Evolutionary conservation across 2,113 vertebrate species (phyloP).

Genomic region (Spermophilus dauricus): DNA sequence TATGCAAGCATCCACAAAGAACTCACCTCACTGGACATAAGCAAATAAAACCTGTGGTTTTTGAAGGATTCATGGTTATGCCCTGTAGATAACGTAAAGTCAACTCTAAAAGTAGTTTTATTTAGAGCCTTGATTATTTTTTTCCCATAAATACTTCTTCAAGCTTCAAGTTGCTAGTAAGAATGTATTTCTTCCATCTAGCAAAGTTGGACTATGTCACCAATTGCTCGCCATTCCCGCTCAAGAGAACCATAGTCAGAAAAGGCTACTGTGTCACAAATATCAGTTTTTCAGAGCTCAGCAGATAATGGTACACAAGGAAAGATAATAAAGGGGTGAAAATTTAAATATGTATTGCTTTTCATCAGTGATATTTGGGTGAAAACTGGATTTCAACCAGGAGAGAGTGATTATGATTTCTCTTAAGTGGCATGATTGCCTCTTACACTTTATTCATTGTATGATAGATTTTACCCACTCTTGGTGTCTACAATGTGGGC

Average conservation of each 20-base stretch:
- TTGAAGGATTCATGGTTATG: background rate
- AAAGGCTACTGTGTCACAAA: background rate
- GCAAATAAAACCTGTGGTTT: background rate
- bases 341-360: background rate
- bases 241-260: background rate
- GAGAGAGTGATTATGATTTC: background rate
- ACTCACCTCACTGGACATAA: background rate
- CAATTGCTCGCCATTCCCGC: background rate
- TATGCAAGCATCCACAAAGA: background rate
- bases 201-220: background rate
- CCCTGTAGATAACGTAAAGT: background rate
- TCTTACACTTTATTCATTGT: background rate
- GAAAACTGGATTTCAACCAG: background rate
- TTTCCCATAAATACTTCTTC: constrained; percentile 17
- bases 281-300: background rate
- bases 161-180: constrained; percentile 16
- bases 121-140: background rate
- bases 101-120: constrained; percentile 16
- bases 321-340: background rate
- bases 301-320: background rate
- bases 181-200: background rate
- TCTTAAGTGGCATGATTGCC: background rate
- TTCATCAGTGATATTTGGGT: background rate
- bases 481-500: background rate
- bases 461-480: background rate